A percentile compares a stretch with the other conserved stretches of the same genome.
These are phyloP conservation scores for Thecocarcelia acutangulata DNA, from an alignment of 2,888 invertebrate genomes.

Conservation along the genomic window DNA sequence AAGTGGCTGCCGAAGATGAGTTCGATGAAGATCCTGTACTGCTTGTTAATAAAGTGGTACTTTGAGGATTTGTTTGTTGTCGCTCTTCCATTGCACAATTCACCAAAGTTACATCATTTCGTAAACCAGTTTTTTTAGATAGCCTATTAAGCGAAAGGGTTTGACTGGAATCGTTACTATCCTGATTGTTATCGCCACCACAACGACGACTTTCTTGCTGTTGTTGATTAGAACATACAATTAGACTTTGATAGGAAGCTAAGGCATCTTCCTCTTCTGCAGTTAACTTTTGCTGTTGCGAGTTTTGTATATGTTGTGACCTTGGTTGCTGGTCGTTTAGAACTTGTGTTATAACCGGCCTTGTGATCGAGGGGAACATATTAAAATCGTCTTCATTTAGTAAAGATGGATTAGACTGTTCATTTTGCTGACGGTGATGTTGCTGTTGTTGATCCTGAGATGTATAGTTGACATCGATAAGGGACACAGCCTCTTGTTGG, in stretches of 20 bases:
- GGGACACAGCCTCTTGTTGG: slow-evolving; percentile 71
- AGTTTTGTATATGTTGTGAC: slow-evolving; percentile 47
- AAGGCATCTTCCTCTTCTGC: slow-evolving; percentile 58
- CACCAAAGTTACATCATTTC: slow-evolving; percentile 80
- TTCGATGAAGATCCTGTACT: slow-evolving; percentile 61
- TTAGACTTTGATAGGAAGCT: slow-evolving; percentile 68
- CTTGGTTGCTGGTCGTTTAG: slow-evolving; percentile 61
- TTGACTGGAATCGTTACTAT: slow-evolving; percentile 74
- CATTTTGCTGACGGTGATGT: slow-evolving; percentile 33
- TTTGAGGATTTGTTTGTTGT: slow-evolving; percentile 58
- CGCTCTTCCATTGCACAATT: slow-evolving; percentile 80
- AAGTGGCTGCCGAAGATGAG: slow-evolving; percentile 46
- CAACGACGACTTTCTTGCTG: slow-evolving; percentile 67
- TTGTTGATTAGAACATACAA: slow-evolving; percentile 62
- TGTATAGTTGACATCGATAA: slow-evolving; percentile 66
- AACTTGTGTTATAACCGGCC: slow-evolving; percentile 75
- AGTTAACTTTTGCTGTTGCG: slow-evolving; percentile 51
- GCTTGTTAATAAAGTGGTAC: slow-evolving; percentile 60
- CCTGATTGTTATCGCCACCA: slow-evolving; percentile 69
- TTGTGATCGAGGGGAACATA: slow-evolving; percentile 76
- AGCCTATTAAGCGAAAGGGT: slow-evolving; percentile 74
- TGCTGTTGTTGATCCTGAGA: slow-evolving; percentile 70
- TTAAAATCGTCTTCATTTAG: slow-evolving; percentile 72
- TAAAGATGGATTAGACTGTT: slow-evolving; percentile 62
- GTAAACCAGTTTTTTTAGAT: slow-evolving; percentile 75